Evolutionary conservation across 2,888 invertebrate species (phyloP), one percentile per base, ranked within the genome.

Genomic region (Cyclophora albipunctata): DNA sequence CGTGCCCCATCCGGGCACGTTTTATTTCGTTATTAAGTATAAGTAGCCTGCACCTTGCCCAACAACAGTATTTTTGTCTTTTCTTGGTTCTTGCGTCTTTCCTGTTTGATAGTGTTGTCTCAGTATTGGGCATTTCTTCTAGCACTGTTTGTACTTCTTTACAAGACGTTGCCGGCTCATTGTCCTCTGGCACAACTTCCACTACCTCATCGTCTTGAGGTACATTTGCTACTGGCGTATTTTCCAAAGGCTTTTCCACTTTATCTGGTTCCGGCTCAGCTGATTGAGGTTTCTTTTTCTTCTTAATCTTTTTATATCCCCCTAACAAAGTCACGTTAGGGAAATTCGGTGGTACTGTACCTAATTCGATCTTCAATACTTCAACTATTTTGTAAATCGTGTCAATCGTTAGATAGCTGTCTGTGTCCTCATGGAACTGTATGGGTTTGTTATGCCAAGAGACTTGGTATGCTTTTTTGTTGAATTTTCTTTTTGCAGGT

Each of bases 51-150:
- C 54, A 52, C 42, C 63, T 63, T 35, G 73, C 69, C 82, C 82
- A 82, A 53, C 82, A 83, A 55, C 82, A 82, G 52, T 58, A 70
- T 7, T 33, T 3, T 42, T 40, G 43, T 7, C 42, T 20, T 48
- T 46, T 49, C 7, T 33, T 45, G 34, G n/a, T 5, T 48, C 40
- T 44, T 42, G 42, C 3, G 7, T 20, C 20, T 20, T 20, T 20
- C 20, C 1, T 20, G 20, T 20, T 20, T 20, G 20, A 20, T 20
- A 46, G 5, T 52, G 42, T 20, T 6, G 20, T 20, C 7, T 33
- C 40, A 40, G 34, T 5, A 41, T 45, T 44, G 4, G n/a, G 46
- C 20, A 20, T 20, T 20, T 20, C 20, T 20, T 20, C 20, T 20
- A 20, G 20, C 20, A 20, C 20, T 20, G 20, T 20, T 20, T 20